These are phyloP conservation scores for Hymenopus coronatus DNA, from an alignment of 2,888 invertebrate genomes.

Conservation along the genomic window DNA sequence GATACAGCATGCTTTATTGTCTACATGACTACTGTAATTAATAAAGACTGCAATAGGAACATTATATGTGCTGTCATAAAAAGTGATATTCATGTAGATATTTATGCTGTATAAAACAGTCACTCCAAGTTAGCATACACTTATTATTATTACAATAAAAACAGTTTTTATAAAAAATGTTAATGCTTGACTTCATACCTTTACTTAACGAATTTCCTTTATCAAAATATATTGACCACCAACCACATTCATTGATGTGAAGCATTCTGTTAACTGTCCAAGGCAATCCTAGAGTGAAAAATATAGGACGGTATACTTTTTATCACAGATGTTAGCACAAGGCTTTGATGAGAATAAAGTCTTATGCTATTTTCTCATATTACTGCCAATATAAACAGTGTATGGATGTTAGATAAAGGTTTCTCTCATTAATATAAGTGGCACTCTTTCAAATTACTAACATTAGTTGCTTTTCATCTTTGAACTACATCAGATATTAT, in stretches of 20 bases:
- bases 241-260: neutral
- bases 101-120: neutral
- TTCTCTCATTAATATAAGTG: neutral
- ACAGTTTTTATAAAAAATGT: neutral
- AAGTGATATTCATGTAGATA: neutral
- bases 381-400: neutral
- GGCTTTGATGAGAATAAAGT: neutral
- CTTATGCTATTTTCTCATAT: neutral
- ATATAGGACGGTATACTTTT: slow-evolving; percentile 16
- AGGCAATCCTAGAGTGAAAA: neutral
- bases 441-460: neutral
- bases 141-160: neutral
- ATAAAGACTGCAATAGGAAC: neutral
- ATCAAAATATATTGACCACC: slow-evolving; percentile 9
- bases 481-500: neutral
- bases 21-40: neutral
- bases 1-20: neutral
- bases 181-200: neutral
- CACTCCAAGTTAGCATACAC: neutral
- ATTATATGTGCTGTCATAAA: neutral
- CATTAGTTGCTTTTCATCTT: neutral
- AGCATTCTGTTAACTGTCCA: neutral
- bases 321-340: slow-evolving; percentile 7
- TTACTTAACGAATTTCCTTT: neutral
- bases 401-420: neutral